These are phyloP conservation scores for Pao palembangensis DNA, from an alignment of 2,113 vertebrate species.

Conservation along the genomic window DNA sequence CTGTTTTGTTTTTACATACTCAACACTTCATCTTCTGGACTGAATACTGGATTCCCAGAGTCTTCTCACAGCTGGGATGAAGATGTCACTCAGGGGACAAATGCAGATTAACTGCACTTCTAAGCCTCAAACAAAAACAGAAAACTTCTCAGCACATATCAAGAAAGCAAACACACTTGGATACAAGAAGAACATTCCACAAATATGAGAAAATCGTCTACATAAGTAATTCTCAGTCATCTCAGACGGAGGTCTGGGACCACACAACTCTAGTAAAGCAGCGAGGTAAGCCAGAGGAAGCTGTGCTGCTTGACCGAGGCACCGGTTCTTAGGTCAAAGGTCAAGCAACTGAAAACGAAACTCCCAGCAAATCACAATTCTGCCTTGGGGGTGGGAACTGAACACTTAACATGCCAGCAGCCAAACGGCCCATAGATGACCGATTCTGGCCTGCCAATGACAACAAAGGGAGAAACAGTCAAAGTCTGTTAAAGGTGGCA, in stretches of 20 bases:
- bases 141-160: slow-evolving; percentile 21
- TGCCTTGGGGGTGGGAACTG: slow-evolving; percentile 51
- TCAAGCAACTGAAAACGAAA: slow-evolving; percentile 64
- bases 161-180: slow-evolving; percentile 21
- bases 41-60: not conserved
- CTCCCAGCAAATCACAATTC: slow-evolving; percentile 41
- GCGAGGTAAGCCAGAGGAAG: slow-evolving; percentile 30
- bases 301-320: slow-evolving; percentile 12
- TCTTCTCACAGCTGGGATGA: slow-evolving; percentile 15
- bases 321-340: slow-evolving; percentile 28
- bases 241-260: slow-evolving; percentile 6
- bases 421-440: slow-evolving; percentile 57
- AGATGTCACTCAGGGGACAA: slow-evolving; percentile 45
- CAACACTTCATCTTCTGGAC: slow-evolving; percentile 12
- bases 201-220: slow-evolving; percentile 6
- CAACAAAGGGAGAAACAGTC: slow-evolving; percentile 53
- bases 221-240: not conserved
- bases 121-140: slow-evolving; percentile 43
- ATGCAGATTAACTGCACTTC: slow-evolving; percentile 49
- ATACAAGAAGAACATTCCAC: not conserved
- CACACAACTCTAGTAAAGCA: slow-evolving; percentile 19
- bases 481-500: slow-evolving; percentile 47
- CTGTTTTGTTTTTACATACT: not conserved
- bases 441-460: slow-evolving; percentile 52
- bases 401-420: slow-evolving; percentile 65